Percentiles rank a stretch among this genome's conserved stretches.
phyloP scores from a whole-genome alignment of 1,140 invertebrate species.

The Pseudomyrmex pallidus region DNA sequence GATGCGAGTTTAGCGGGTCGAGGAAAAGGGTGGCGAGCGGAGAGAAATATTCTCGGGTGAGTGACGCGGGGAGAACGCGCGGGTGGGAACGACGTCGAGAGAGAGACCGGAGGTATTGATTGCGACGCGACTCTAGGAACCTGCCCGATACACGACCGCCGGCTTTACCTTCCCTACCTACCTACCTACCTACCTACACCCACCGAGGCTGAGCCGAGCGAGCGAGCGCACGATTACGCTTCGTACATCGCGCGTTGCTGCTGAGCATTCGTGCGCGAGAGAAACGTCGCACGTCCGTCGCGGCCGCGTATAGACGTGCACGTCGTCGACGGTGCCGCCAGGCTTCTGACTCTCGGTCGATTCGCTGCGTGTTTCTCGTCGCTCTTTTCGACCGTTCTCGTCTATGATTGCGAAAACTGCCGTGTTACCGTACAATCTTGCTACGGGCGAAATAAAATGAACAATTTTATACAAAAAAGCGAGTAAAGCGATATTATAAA shows the following conservation, averaged over 20 bases:
- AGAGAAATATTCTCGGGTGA: constrained; percentile 75
- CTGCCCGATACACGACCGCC: constrained; percentile 74
- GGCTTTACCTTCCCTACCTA: constrained; percentile 42
- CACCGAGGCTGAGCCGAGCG: constrained; percentile 41
- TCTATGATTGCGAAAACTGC: not conserved
- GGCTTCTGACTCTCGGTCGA: constrained; percentile 15
- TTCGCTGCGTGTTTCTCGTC: not conserved
- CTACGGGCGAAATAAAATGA: too few relatives aligned
- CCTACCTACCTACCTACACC: constrained; percentile 71
- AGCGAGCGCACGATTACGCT: constrained; percentile 64
- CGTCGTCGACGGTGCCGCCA: not conserved
- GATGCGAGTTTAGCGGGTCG: constrained; percentile 73
- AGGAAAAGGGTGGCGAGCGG: constrained; percentile 71
- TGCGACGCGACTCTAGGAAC: constrained; percentile 83
- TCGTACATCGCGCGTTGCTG: constrained; percentile 63
- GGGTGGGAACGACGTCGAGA: constrained; percentile 70
- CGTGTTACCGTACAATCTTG: too few relatives aligned
- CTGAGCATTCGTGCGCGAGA: constrained; percentile 63
- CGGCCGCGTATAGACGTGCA: constrained; percentile 6
- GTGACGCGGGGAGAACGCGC: constrained; percentile 69
- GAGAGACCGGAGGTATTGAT: constrained; percentile 82
- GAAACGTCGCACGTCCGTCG: constrained; percentile 16
- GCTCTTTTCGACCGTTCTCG: not conserved
- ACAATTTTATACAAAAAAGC: too few relatives aligned
- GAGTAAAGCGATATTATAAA: too few relatives aligned